Conservation (phyloP, 2,113 vertebrate species). For the Antechinus stuartii region DNA sequence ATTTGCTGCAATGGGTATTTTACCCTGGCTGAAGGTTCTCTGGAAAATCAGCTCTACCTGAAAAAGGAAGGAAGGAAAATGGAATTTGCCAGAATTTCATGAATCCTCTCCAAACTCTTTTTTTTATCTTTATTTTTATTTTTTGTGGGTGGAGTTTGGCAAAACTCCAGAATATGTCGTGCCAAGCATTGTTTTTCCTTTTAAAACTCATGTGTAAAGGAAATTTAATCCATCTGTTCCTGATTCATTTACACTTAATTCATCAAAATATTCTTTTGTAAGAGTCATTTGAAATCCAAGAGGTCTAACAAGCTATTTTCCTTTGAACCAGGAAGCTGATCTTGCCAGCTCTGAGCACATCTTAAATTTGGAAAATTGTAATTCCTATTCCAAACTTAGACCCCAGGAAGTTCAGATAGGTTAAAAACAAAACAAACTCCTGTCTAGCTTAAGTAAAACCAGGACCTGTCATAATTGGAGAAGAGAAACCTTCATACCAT, state of each 20-base stretch:
- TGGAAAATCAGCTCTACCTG: neutral
- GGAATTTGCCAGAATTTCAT: neutral
- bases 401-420: conserved; percentile 4
- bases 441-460: neutral
- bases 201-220: conserved; percentile 9
- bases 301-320: neutral
- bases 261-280: conserved; percentile 19
- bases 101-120: neutral
- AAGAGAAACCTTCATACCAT: neutral
- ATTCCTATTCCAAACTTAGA: conserved; percentile 17
- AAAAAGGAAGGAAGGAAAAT: neutral
- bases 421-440: neutral
- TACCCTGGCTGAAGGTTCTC: neutral
- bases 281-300: conserved; percentile 9
- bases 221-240: conserved; percentile 16
- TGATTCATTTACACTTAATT: conserved; percentile 8
- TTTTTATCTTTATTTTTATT: neutral
- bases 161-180: neutral
- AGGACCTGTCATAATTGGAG: neutral
- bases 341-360: conserved; percentile 13
- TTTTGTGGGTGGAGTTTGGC: neutral
- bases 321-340: conserved; percentile 11
- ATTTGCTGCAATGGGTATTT: neutral
- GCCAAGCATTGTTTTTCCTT: conserved; percentile 20
- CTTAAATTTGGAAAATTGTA: neutral